These are phyloP conservation scores for Sebastes nivosus DNA, from an alignment of 2,797 vertebrate genomes.

Conservation along the genomic window DNA sequence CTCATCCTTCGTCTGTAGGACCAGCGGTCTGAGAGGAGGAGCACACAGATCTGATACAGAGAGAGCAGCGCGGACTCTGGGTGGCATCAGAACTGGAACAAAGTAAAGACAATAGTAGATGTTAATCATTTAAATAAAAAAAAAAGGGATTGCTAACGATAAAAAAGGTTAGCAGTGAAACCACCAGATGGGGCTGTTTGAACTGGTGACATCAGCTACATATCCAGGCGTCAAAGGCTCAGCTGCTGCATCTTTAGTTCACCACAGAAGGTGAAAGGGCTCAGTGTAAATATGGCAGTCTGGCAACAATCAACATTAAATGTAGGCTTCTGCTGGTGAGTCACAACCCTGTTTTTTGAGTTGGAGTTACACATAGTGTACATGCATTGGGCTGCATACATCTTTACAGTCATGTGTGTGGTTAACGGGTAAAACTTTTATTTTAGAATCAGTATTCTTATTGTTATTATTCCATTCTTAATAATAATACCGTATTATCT, in stretches of 20 bases:
- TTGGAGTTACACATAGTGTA: neutral
- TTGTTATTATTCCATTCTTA: too few species aligned
- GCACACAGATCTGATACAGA: constrained; percentile 68
- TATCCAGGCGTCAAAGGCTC: neutral
- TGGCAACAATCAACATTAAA: neutral
- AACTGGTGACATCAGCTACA: neutral
- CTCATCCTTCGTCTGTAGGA: constrained; percentile 72
- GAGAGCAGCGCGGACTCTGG: constrained; percentile 26
- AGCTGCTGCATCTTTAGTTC: constrained; percentile 3
- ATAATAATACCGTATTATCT: too few species aligned
- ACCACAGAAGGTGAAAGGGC: neutral
- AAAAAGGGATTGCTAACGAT: neutral
- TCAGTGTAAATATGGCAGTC: neutral
- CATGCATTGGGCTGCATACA: too few species aligned
- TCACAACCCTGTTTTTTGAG: neutral
- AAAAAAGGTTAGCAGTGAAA: neutral
- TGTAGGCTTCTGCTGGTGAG: neutral
- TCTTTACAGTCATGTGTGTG: too few species aligned
- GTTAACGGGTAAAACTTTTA: too few species aligned
- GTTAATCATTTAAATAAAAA: neutral
- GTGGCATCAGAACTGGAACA: constrained; percentile 53
- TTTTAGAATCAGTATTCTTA: too few species aligned
- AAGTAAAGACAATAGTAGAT: neutral
- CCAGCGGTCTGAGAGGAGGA: constrained; percentile 73
- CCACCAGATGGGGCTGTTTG: neutral